Conservation (phyloP, 2,797 vertebrate genomes). For the Podargus strigoides region DNA sequence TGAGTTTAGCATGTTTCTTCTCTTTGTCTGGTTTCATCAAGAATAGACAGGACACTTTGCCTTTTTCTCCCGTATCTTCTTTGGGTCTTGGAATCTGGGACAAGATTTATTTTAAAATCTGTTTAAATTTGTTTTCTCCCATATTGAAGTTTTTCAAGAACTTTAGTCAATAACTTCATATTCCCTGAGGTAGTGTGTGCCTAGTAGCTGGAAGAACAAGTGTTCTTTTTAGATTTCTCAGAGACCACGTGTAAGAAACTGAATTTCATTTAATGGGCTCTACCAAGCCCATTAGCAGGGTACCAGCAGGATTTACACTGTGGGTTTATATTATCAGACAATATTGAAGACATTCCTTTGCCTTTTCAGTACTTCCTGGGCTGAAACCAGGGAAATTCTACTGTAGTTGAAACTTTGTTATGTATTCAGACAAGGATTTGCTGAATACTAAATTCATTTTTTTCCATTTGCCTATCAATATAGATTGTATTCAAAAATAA, state of each 20-base stretch:
- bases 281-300: background rate
- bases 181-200: background rate
- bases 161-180: background rate
- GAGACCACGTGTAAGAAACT: background rate
- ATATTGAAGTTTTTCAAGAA: background rate
- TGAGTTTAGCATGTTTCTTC: background rate
- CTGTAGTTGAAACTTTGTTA: background rate
- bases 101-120: background rate
- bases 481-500: slow-evolving; percentile 95
- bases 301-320: background rate
- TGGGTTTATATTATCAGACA: background rate
- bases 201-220: background rate
- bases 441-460: background rate
- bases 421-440: background rate
- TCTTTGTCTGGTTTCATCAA: background rate
- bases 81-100: background rate
- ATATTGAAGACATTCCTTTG: background rate
- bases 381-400: background rate
- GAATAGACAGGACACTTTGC: background rate
- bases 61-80: background rate
- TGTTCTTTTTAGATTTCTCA: background rate
- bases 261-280: background rate
- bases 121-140: background rate
- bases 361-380: background rate
- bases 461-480: background rate